Percentiles rank a stretch among this genome's conserved stretches.
These are phyloP conservation scores for Hydrochoerus hydrochaeris DNA, from an alignment of 2,113 vertebrate species.

Conservation along the genomic window DNA sequence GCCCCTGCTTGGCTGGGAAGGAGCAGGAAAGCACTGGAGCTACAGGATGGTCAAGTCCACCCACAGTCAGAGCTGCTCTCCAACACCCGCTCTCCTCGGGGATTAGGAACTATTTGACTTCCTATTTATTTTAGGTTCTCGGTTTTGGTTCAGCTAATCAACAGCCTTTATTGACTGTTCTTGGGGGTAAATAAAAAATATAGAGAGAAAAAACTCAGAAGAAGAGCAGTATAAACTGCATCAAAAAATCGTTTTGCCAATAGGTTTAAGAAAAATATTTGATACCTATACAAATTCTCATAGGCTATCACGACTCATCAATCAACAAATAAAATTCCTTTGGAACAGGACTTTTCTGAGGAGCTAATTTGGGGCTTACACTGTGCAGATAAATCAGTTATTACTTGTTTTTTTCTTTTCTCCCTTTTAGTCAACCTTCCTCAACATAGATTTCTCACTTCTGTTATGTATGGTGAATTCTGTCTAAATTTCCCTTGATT, in stretches of 20 bases:
- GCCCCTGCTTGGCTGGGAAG: neutral
- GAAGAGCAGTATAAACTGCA: neutral
- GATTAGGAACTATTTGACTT: neutral
- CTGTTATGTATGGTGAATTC: neutral
- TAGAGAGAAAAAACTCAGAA: neutral
- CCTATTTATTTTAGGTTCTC: neutral
- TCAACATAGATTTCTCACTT: constrained; percentile 19
- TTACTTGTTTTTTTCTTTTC: neutral
- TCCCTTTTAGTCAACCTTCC: neutral
- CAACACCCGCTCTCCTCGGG: neutral
- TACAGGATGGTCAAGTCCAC: neutral
- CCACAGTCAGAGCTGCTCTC: neutral
- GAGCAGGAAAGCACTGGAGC: neutral
- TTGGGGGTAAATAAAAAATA: neutral
- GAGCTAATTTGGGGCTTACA: neutral
- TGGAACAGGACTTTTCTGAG: neutral
- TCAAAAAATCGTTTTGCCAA: neutral
- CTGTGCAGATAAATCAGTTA: neutral
- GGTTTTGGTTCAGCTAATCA: neutral
- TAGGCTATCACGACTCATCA: neutral
- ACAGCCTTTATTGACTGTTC: neutral
- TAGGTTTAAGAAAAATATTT: neutral
- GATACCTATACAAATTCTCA: neutral
- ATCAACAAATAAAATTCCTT: neutral
- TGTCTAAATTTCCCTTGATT: neutral